Base-by-base conservation (phyloP, 2,888 invertebrate species). In the Trissolcus brochymenae region DNA sequence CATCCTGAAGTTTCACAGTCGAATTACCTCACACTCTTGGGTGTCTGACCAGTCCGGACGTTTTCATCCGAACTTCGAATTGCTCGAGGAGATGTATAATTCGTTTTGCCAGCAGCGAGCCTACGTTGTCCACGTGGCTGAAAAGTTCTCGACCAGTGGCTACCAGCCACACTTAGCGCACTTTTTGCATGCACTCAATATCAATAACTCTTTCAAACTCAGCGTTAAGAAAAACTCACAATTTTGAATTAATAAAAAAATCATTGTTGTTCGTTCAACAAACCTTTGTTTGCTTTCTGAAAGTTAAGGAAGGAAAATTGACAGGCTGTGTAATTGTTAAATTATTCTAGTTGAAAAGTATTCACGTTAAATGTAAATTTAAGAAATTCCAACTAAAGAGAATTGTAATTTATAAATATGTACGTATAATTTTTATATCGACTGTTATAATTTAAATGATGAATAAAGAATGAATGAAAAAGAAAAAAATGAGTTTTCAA, bases 1-100 rank as follows among this genome's bases (percentile, higher is more conserved):
- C 6, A 93, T 94, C 43, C 86, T 95, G 79, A 93, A 94, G 83
- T 94, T 94, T 83, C 93, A 93, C 84, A 91, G 93, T 67, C 91
- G 92, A 78, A 86, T 94, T 60, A 84, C 88, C 83, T 91, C 87
- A 80, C 92, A 92, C 19, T 90, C 90, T 80, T 94, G 94, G 94
- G 89, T 89, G 21, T 90, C 90, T 80, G 87, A 86, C 0, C 88
- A 91, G 55, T 90, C 90, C 2, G 85, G 85, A 57, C 92, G 91
- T 83, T 89, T 90, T 0, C 93, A 93, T 85, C 90, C 93, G 0
- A 93, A 91, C 86, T 94, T 91, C 84, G 81, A 83, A 0, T 91
- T 91, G 67, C 86, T 92, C 1, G 90, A 91, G 53, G 92, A 93
- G 80, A 86, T 94, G 80, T 93, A 92, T 84, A 90, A 92, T 81